Evolutionary conservation across 2,113 vertebrate species (phyloP), one percentile per base, ranked within the genome.

Genomic region (Dromas ardeola): DNA sequence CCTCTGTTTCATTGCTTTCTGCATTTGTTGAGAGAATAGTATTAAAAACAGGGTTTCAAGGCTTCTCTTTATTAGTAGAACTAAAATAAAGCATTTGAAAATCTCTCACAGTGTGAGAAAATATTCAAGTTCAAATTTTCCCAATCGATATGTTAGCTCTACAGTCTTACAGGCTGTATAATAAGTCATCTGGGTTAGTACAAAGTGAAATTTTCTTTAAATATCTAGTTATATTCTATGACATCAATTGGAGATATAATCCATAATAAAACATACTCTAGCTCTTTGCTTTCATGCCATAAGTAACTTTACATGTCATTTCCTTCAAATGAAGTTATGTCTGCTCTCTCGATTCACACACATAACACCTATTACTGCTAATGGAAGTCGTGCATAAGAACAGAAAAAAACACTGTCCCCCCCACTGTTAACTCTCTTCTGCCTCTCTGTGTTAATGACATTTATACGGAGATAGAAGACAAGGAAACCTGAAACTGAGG

Each of bases 221-320:
- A 77, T 70, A 91, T 70, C 81, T 94, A 29, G 29, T 90, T 94
- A 20, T 40, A 70, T 78, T 86, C 10, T 77, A 49, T 95, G 74
- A 61, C 77, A 93, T 61, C 62, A 81, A 55, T 73, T 78, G 95
- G 62, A 94, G 53, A 80, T 52, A 82, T 80, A 86, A 88, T 89
- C 29, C 52, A 26, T 53, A 95, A 81, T 76, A 93, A 95, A 95
- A 80, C 9, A 81, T 67, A 62, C 20, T 85, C 50, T 62, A 43
- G 14, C 4, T 78, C 15, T 96, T 95, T 87, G 22, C 30, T 96
- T 96, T 97, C 80, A 70, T 78, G 84, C 23, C 26, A 20, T 85
- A 90, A 95, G 63, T 87, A 89, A 81, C 83, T 90, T 84, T 63
- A 86, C 52, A 59, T 90, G 92, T 73, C 8, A 85, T 96, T 96